Percentiles rank a stretch among this genome's conserved stretches.
Conservation (phyloP, 1,140 invertebrate genomes). For the Phthorimaea operculella region DNA sequence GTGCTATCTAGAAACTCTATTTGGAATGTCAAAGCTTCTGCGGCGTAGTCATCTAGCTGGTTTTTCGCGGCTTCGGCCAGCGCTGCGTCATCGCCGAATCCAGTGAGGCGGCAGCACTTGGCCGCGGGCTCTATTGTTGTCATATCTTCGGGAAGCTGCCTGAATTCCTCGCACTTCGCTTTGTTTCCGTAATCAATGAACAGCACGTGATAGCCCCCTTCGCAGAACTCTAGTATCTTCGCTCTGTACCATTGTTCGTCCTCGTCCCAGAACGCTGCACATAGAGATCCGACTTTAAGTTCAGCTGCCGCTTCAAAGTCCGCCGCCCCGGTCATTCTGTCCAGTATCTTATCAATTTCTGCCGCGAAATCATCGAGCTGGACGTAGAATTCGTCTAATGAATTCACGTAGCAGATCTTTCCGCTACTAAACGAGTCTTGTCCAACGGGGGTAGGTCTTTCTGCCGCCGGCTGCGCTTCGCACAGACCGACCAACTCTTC, state of each 20-base stretch:
- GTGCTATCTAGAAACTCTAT: constrained; percentile 65
- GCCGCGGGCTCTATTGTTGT: constrained; percentile 69
- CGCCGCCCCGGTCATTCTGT: constrained; percentile 65
- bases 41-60: constrained; percentile 63
- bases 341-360: constrained; percentile 70
- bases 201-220: constrained; percentile 71
- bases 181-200: constrained; percentile 82
- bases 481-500: constrained; percentile 69
- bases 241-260: constrained; percentile 76
- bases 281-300: constrained; percentile 67
- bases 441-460: constrained; percentile 45
- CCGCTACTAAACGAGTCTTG: constrained; percentile 48
- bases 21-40: constrained; percentile 56
- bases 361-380: constrained; percentile 69
- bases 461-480: constrained; percentile 43
- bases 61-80: constrained; percentile 56
- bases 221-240: constrained; percentile 61
- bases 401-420: constrained; percentile 69
- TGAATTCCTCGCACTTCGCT: constrained; percentile 68
- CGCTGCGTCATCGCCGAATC: constrained; percentile 49
- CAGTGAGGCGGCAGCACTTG: constrained; percentile 70
- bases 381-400: constrained; percentile 73
- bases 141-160: constrained; percentile 71
- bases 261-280: constrained; percentile 74
- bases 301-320: constrained; percentile 62